phyloP scores from a whole-genome alignment of 2,797 vertebrate genomes.

The Takifugu rubripes region DNA sequence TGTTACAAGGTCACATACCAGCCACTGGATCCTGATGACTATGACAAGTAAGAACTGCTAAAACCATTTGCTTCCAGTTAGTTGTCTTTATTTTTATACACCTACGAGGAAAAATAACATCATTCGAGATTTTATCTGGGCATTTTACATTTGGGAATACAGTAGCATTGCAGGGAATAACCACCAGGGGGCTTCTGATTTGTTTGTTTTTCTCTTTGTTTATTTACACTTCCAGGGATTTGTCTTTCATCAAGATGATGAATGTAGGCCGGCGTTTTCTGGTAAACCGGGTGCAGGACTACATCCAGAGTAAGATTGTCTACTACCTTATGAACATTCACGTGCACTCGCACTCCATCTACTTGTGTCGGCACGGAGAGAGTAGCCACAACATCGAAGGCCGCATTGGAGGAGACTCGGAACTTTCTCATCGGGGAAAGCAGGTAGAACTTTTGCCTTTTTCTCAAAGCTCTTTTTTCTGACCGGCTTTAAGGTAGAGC shows the following conservation, averaged over 20 bases:
- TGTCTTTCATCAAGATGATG: slow-evolving; percentile 96
- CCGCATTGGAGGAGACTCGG: slow-evolving; percentile 90
- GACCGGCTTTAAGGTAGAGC: too few relatives aligned
- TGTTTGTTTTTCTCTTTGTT: too few relatives aligned
- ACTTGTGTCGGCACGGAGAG: slow-evolving; percentile 94
- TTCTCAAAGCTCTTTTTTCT: too few relatives aligned
- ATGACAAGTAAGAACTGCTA: slow-evolving; percentile 85
- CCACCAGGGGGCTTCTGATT: slow-evolving; percentile 40
- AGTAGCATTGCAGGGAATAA: slow-evolving; percentile 18
- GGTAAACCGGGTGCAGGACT: slow-evolving; percentile 94
- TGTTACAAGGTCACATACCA: slow-evolving; percentile 98
- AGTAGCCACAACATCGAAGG: slow-evolving; percentile 87
- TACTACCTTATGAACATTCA: slow-evolving; percentile 99
- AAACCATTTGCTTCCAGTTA: neutral
- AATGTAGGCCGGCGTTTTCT: slow-evolving; percentile 94
- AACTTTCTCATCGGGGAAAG: slow-evolving; percentile 85
- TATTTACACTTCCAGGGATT: slow-evolving; percentile 74
- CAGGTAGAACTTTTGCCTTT: slow-evolving; percentile 70
- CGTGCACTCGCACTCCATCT: slow-evolving; percentile 93
- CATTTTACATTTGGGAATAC: neutral
- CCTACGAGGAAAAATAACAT: neutral
- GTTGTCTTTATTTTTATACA: neutral
- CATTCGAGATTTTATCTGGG: neutral
- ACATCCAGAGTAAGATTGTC: slow-evolving; percentile 98
- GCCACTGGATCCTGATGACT: slow-evolving; percentile 87